Percentiles rank a stretch among this genome's conserved stretches.
These are phyloP conservation scores for Osmerus eperlanus DNA, from an alignment of 2,113 vertebrate genomes.

Conservation along the genomic window DNA sequence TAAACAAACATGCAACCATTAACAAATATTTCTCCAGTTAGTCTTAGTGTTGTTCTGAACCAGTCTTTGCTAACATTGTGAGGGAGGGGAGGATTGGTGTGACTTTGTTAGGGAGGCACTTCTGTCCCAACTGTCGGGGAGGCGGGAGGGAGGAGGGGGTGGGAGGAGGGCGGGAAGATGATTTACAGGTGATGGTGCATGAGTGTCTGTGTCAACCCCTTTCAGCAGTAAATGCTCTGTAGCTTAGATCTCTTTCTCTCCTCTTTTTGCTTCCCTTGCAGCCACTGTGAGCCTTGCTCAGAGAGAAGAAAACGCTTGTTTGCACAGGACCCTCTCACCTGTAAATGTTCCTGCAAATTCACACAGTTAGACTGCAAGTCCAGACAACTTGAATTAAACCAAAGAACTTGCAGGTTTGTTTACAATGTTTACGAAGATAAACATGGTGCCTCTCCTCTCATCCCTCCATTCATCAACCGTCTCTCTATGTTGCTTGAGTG, in stretches of 20 bases:
- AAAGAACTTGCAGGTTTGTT: slow-evolving; percentile 99
- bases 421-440: slow-evolving; percentile 60
- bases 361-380: slow-evolving; percentile 97
- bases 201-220: slow-evolving; percentile 53
- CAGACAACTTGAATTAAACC: slow-evolving; percentile 98
- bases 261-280: slow-evolving; percentile 96
- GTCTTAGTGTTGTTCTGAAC: too few species aligned
- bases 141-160: not conserved
- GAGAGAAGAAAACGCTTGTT: slow-evolving; percentile 97
- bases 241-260: slow-evolving; percentile 79
- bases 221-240: slow-evolving; percentile 77
- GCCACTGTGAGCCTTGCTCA: slow-evolving; percentile 98
- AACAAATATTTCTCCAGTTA: too few species aligned
- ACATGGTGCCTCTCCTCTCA: slow-evolving; percentile 31
- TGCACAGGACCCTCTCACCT: slow-evolving; percentile 97
- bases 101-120: too few species aligned
- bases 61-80: too few species aligned
- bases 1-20: too few species aligned
- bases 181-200: slow-evolving; percentile 36
- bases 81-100: too few species aligned
- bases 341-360: slow-evolving; percentile 99
- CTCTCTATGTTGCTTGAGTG: slow-evolving; percentile 12
- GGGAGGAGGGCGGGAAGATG: not conserved
- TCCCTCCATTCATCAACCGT: not conserved
- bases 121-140: too few species aligned